Conservation (phyloP, 30 jellyfish, hydroid and myxozoan species). For the Rhopilema esculentum region DNA sequence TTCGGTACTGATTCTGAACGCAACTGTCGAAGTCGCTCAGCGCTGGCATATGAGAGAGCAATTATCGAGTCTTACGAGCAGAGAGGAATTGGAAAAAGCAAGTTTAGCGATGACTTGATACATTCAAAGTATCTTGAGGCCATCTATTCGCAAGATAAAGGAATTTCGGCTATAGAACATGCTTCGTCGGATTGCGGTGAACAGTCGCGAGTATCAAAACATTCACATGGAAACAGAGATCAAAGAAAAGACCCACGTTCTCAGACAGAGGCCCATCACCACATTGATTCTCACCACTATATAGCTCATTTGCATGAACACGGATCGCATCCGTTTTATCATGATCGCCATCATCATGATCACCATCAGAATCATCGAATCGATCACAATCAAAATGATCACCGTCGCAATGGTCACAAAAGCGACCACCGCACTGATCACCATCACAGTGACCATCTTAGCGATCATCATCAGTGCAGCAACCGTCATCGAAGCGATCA, state of each 20-base stretch:
- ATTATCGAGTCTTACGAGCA: background rate
- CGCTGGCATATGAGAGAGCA: background rate
- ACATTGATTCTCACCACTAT: slow-evolving; percentile 3
- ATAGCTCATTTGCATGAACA: slow-evolving; percentile 2
- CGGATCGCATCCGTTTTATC: slow-evolving; percentile 19
- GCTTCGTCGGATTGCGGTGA: background rate
- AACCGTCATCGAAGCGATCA: slow-evolving; percentile 1
- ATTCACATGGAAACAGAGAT: background rate
- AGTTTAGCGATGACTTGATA: background rate
- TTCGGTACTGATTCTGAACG: background rate
- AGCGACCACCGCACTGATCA: background rate
- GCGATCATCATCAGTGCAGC: background rate
- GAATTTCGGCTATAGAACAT: background rate
- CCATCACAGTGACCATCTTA: background rate
- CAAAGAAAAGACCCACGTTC: slow-evolving; percentile 3
- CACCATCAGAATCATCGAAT: background rate
- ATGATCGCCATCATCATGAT: slow-evolving; percentile 13
- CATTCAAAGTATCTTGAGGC: background rate
- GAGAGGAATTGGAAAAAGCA: background rate
- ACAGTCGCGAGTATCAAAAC: background rate
- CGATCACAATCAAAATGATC: background rate
- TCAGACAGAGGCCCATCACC: slow-evolving; percentile 29
- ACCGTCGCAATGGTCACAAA: background rate
- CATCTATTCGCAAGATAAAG: background rate
- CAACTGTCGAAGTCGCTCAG: background rate